Percentiles rank a stretch among this genome's conserved stretches.
These are phyloP conservation scores for Eudasyphora cyanicolor DNA, from an alignment of 2,888 invertebrate genomes.

Conservation along the genomic window DNA sequence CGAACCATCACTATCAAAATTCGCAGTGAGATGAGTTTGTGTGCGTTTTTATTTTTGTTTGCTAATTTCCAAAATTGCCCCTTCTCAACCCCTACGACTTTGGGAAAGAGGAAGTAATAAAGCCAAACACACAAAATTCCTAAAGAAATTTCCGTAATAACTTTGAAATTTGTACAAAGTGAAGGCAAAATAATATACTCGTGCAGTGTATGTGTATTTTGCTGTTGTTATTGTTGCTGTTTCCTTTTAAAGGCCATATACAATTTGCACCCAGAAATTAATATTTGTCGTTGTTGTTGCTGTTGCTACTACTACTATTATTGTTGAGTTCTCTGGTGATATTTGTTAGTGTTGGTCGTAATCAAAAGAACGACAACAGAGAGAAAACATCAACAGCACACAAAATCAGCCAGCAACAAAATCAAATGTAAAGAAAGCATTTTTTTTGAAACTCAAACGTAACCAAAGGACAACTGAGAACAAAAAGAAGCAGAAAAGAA, in stretches of 20 bases:
- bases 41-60: too few species aligned
- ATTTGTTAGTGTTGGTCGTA: not conserved
- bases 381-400: not conserved
- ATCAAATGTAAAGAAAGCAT: not conserved
- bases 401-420: not conserved
- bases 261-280: not conserved
- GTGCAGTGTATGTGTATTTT: not conserved
- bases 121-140: not conserved
- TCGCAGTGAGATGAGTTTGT: too few species aligned
- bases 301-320: not conserved
- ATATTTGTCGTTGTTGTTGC: not conserved
- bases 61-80: not conserved
- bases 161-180: conserved; percentile 18
- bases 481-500: not conserved
- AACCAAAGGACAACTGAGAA: not conserved
- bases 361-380: not conserved
- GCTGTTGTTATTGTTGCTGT: not conserved
- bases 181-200: not conserved
- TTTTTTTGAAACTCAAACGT: not conserved
- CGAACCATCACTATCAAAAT: not conserved
- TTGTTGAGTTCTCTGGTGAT: too few species aligned
- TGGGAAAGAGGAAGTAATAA: not conserved
- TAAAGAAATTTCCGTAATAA: conserved; percentile 1
- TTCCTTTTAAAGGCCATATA: not conserved
- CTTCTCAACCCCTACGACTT: not conserved